Evolutionary conservation across 2,888 invertebrate genomes (phyloP).

Genomic region (Graphium colonna): DNA sequence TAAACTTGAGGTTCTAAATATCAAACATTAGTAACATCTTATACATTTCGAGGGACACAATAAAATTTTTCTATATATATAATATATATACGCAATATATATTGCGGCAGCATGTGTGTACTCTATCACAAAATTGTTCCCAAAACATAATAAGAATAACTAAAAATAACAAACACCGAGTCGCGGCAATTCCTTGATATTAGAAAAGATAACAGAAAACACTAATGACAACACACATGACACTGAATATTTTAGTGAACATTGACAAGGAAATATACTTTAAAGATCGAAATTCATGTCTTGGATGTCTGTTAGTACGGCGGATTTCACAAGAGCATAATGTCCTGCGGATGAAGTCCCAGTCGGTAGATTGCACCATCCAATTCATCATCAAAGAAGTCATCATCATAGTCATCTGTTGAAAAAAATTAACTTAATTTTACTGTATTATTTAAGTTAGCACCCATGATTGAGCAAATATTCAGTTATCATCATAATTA

Average conservation of each 20-base stretch:
- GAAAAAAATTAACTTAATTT: too few species aligned
- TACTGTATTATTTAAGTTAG: too few species aligned
- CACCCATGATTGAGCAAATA: too few species aligned
- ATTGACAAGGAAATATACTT: not conserved
- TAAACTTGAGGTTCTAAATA: slow-evolving; percentile 8
- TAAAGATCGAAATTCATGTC: too few species aligned
- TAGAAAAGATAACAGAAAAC: too few species aligned
- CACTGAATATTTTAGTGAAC: not conserved
- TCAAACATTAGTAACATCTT: slow-evolving; percentile 4
- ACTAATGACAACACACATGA: not conserved
- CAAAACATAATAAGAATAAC: too few species aligned
- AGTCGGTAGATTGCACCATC: slow-evolving; percentile 46
- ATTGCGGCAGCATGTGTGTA: not conserved
- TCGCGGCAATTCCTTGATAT: too few species aligned
- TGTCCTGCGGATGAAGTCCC: slow-evolving; percentile 45
- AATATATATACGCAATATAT: too few species aligned
- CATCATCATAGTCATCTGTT: slow-evolving; percentile 52
- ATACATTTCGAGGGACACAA: slow-evolving; percentile 5
- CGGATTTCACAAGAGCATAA: slow-evolving; percentile 38
- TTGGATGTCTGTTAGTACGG: too few species aligned
- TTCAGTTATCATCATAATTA: too few species aligned
- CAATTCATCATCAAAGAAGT: slow-evolving; percentile 46
- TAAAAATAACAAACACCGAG: too few species aligned
- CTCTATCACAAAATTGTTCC: not conserved
- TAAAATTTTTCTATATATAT: slow-evolving; percentile 7